phyloP scores from a whole-genome alignment of 2,888 invertebrate species.

The Hypolimnas misippus region DNA sequence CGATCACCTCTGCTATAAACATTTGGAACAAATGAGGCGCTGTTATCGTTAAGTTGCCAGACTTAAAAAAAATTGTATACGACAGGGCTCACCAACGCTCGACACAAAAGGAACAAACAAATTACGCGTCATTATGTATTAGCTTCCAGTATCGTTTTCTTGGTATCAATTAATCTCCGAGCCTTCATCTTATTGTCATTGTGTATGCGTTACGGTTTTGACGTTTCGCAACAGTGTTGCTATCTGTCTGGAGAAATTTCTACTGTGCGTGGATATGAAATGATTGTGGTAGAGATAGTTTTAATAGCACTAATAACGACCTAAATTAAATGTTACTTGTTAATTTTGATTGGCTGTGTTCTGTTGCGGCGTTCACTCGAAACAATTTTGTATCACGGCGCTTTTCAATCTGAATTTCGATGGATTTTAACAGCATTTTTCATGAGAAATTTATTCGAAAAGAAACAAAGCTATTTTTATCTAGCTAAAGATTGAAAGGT shows the following conservation, averaged over 20 bases:
- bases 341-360: conserved; percentile 57
- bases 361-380: conserved; percentile 48
- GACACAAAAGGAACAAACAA: neutral
- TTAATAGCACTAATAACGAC: conserved; percentile 54
- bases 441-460: too few species aligned
- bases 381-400: neutral
- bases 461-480: conserved; percentile 39
- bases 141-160: neutral
- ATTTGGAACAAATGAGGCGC: too few species aligned
- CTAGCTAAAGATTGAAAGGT: conserved; percentile 25
- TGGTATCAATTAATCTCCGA: neutral
- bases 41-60: too few species aligned
- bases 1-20: too few species aligned
- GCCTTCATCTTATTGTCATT: neutral
- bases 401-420: conserved; percentile 7
- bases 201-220: conserved; percentile 18
- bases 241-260: conserved; percentile 55
- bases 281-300: conserved; percentile 52
- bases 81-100: too few species aligned
- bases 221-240: conserved; percentile 39
- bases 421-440: conserved; percentile 12
- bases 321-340: conserved; percentile 46
- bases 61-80: too few species aligned
- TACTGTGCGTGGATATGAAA: conserved; percentile 50
- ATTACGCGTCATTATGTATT: neutral